These are phyloP conservation scores for Podarcis lilfordi DNA, from an alignment of 2,797 vertebrate genomes.

Conservation along the genomic window DNA sequence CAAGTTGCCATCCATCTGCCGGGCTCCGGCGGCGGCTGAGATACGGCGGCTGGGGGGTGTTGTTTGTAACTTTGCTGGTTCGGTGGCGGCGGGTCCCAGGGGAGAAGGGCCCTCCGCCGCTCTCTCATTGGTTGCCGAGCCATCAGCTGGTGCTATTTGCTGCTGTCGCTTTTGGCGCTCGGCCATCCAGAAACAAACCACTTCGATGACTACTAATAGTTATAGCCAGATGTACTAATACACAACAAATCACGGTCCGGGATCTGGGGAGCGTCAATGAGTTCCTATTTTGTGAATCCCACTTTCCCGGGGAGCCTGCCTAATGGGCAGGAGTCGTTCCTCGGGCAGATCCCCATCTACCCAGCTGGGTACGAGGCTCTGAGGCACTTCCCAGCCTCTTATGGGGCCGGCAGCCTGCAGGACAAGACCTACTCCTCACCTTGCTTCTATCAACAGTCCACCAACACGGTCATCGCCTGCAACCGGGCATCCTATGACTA, in stretches of 20 bases:
- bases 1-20: slow-evolving; percentile 68
- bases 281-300: slow-evolving; percentile 88
- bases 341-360: slow-evolving; percentile 85
- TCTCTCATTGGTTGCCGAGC: slow-evolving; percentile 87
- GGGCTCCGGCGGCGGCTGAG: slow-evolving; percentile 36
- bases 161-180: slow-evolving; percentile 87
- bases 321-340: slow-evolving; percentile 83
- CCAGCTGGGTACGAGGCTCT: slow-evolving; percentile 82
- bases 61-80: slow-evolving; percentile 86
- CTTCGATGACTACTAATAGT: slow-evolving; percentile 87
- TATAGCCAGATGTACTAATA: slow-evolving; percentile 86
- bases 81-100: slow-evolving; percentile 83
- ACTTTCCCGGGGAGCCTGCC: slow-evolving; percentile 85
- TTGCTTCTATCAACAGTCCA: slow-evolving; percentile 82
- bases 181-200: slow-evolving; percentile 88
- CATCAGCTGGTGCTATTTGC: slow-evolving; percentile 89
- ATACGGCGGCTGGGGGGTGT: slow-evolving; percentile 57
- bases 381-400: slow-evolving; percentile 84
- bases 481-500: slow-evolving; percentile 82
- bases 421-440: slow-evolving; percentile 82
- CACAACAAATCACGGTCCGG: slow-evolving; percentile 87
- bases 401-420: slow-evolving; percentile 79
- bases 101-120: slow-evolving; percentile 84
- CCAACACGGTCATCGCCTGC: slow-evolving; percentile 82
- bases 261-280: slow-evolving; percentile 84